Evolutionary conservation across 2,888 invertebrate genomes (phyloP).

Genomic region (Ptychoptera albimana): DNA sequence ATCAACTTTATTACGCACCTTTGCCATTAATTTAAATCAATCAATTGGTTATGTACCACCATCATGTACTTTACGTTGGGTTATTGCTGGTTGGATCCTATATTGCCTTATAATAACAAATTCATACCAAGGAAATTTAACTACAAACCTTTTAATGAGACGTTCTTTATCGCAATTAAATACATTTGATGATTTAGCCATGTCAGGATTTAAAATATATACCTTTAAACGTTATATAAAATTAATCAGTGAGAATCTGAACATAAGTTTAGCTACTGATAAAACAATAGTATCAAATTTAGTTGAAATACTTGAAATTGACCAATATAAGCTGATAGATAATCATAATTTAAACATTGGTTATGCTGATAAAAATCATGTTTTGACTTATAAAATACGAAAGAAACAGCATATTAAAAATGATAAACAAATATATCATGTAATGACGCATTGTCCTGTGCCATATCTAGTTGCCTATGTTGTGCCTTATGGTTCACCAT

Average conservation of each 20-base stretch:
- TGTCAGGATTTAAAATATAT: constrained; percentile 24
- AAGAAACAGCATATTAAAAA: constrained; percentile 17
- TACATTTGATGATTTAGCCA: constrained; percentile 18
- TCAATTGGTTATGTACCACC: constrained; percentile 14
- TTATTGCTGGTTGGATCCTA: constrained; percentile 22
- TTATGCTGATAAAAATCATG: constrained; percentile 33
- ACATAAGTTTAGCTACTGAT: constrained; percentile 20
- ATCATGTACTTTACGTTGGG: constrained; percentile 14
- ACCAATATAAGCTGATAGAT: constrained; percentile 27
- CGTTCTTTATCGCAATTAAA: constrained; percentile 22
- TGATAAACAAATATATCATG: constrained; percentile 34
- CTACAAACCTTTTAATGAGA: constrained; percentile 23
- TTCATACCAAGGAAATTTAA: constrained; percentile 26
- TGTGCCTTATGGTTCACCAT: constrained; percentile 41
- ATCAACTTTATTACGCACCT: background rate
- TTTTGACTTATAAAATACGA: constrained; percentile 20
- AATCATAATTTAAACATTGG: constrained; percentile 33
- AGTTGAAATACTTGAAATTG: constrained; percentile 27
- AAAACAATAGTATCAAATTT: constrained; percentile 25
- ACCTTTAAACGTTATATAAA: constrained; percentile 26
- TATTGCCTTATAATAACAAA: constrained; percentile 25
- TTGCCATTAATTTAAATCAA: constrained; percentile 15
- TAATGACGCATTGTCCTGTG: constrained; percentile 35
- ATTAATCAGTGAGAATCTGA: constrained; percentile 26
- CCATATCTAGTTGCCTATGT: constrained; percentile 40